Percentiles rank a stretch among this genome's conserved stretches.
Evolutionary conservation across 2,888 invertebrate genomes (phyloP).

Genomic region (Chymomyza procnemis): DNA sequence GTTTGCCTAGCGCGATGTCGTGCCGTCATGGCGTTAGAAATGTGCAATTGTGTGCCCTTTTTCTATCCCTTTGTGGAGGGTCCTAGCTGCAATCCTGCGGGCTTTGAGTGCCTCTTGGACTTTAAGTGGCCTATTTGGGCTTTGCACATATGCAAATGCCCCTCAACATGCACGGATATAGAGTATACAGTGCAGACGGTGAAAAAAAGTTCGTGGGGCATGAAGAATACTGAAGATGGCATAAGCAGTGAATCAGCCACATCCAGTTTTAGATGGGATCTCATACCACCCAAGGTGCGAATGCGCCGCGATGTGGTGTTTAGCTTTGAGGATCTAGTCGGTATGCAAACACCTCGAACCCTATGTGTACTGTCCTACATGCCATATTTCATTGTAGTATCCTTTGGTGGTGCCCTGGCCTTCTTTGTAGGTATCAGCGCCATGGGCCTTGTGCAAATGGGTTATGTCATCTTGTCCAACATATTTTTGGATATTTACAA

Average conservation of each 20-base stretch:
- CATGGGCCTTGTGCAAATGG: constrained; percentile 76
- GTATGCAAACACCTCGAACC: too few species aligned
- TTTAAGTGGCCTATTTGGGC: constrained; percentile 78
- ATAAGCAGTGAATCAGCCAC: constrained; percentile 63
- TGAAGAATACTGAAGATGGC: constrained; percentile 54
- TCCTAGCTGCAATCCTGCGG: constrained; percentile 71
- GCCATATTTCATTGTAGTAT: constrained; percentile 45
- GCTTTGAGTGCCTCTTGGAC: constrained; percentile 75
- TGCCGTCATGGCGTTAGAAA: constrained; percentile 79
- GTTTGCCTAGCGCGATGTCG: constrained; percentile 79
- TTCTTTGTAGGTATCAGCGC: constrained; percentile 80
- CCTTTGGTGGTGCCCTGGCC: constrained; percentile 80
- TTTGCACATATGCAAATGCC: constrained; percentile 75
- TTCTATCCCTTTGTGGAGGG: constrained; percentile 79
- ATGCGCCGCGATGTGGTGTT: constrained; percentile 81
- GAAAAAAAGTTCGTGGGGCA: constrained; percentile 75
- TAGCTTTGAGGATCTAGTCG: constrained; percentile 81
- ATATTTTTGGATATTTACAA: constrained; percentile 34
- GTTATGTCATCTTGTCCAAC: constrained; percentile 48
- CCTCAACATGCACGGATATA: constrained; percentile 73
- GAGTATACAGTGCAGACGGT: constrained; percentile 73
- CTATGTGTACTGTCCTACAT: background rate
- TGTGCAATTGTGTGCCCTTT: constrained; percentile 81
- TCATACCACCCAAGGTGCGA: constrained; percentile 80
- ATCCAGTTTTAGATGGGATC: constrained; percentile 80